phyloP scores from a whole-genome alignment of 2,888 invertebrate genomes.

The Brachyptera putata region DNA sequence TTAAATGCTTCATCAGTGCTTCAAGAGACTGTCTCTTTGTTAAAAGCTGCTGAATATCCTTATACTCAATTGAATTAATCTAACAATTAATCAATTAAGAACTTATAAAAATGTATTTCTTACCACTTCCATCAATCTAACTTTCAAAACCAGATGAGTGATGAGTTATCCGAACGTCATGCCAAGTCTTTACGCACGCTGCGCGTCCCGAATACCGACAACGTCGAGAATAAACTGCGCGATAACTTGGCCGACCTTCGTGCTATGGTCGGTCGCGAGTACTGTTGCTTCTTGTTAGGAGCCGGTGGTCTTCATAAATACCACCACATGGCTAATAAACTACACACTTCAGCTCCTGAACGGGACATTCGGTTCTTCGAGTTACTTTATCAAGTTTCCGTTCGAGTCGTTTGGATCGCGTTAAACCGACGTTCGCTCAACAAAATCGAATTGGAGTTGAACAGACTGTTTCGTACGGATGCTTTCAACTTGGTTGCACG shows the following conservation, averaged over 20 bases:
- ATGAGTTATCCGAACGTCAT: too few relatives aligned
- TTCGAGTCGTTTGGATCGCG: constrained; percentile 61
- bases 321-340: constrained; percentile 58
- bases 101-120: too few relatives aligned
- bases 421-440: constrained; percentile 54
- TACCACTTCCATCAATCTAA: too few relatives aligned
- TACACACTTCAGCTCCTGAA: constrained; percentile 56
- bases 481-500: constrained; percentile 57
- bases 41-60: too few relatives aligned
- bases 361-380: constrained; percentile 60
- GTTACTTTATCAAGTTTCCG: constrained; percentile 53
- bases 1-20: too few relatives aligned
- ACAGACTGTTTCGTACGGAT: constrained; percentile 57
- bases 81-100: too few relatives aligned
- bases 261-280: constrained; percentile 57
- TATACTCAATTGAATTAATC: too few relatives aligned
- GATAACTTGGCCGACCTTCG: constrained; percentile 57
- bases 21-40: too few relatives aligned
- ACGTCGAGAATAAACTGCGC: constrained; percentile 48
- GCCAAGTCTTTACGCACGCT: too few relatives aligned
- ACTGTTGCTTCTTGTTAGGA: constrained; percentile 55
- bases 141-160: too few relatives aligned
- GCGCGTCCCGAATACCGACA: constrained; percentile 50
- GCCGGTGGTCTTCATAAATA: constrained; percentile 50
- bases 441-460: constrained; percentile 59